phyloP scores from a whole-genome alignment of 2,113 vertebrate genomes.

The Mustela nigripes region DNA sequence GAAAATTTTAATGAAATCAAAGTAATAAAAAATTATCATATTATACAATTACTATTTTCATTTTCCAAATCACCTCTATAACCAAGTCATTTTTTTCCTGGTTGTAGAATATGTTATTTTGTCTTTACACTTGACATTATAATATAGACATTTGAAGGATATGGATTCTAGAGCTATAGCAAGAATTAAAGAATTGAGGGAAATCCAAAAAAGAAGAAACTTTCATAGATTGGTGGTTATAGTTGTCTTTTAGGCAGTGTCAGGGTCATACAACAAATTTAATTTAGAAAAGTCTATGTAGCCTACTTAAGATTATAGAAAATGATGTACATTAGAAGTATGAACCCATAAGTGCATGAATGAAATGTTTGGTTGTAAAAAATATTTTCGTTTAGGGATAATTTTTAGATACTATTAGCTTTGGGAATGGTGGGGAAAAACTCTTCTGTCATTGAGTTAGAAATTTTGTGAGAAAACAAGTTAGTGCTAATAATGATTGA shows the following conservation, averaged over 20 bases:
- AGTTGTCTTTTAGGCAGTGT: not conserved
- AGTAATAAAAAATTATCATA: not conserved
- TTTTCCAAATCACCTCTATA: not conserved
- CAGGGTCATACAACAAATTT: not conserved
- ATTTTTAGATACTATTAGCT: slow-evolving; percentile 22
- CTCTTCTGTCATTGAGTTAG: not conserved
- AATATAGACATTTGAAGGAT: not conserved
- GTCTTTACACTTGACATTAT: not conserved
- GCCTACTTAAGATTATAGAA: not conserved
- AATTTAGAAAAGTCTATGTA: not conserved
- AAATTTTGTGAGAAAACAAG: not conserved
- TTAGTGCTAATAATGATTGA: slow-evolving; percentile 15
- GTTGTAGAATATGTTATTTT: not conserved
- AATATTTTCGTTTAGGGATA: not conserved
- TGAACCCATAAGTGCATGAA: not conserved
- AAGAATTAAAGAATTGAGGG: not conserved
- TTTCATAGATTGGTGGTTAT: not conserved
- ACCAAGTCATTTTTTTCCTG: not conserved
- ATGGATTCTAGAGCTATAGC: not conserved
- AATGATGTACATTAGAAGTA: not conserved
- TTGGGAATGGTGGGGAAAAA: slow-evolving; percentile 15
- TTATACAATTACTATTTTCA: not conserved
- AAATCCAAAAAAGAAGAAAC: not conserved
- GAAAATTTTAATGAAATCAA: not conserved
- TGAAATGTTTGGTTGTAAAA: not conserved